A percentile compares a stretch with the other conserved stretches of the same genome.
Evolutionary conservation across 2,113 vertebrate species (phyloP).

Genomic region (Larimichthys crocea): DNA sequence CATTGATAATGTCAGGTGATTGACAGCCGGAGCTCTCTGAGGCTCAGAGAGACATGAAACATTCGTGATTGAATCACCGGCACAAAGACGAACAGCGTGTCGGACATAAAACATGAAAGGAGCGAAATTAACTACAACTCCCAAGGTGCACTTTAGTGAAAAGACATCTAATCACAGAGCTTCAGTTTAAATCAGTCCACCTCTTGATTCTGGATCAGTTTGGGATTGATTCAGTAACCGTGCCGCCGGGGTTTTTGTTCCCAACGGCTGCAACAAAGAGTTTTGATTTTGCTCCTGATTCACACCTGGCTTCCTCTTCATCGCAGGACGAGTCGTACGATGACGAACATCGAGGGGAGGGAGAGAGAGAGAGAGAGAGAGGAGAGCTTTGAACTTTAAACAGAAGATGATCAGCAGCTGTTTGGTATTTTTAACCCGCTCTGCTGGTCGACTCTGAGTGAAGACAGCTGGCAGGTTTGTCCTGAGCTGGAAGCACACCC

Average conservation of each 20-base stretch:
- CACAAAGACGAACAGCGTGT: neutral
- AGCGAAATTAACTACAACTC: neutral
- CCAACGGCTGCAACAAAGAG: neutral
- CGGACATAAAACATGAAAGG: neutral
- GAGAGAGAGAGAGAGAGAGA: too few relatives aligned
- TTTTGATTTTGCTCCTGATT: neutral
- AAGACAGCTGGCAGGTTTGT: conserved; percentile 35
- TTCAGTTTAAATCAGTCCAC: neutral
- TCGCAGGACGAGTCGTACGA: neutral
- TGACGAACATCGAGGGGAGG: neutral
- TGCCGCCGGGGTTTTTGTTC: neutral
- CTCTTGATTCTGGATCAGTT: neutral
- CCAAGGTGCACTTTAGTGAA: neutral
- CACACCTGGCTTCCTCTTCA: neutral
- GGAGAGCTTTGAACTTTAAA: neutral
- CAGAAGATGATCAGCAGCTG: conserved; percentile 8
- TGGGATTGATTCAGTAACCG: conserved; percentile 6
- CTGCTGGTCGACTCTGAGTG: neutral
- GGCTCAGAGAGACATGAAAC: neutral
- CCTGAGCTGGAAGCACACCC: conserved; percentile 33
- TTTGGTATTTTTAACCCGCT: neutral
- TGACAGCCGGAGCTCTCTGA: neutral
- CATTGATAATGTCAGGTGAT: neutral
- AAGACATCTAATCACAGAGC: neutral
- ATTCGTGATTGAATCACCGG: neutral